These are phyloP conservation scores for Phymastichus coffea DNA, from an alignment of 1,140 invertebrate genomes.

Conservation along the genomic window DNA sequence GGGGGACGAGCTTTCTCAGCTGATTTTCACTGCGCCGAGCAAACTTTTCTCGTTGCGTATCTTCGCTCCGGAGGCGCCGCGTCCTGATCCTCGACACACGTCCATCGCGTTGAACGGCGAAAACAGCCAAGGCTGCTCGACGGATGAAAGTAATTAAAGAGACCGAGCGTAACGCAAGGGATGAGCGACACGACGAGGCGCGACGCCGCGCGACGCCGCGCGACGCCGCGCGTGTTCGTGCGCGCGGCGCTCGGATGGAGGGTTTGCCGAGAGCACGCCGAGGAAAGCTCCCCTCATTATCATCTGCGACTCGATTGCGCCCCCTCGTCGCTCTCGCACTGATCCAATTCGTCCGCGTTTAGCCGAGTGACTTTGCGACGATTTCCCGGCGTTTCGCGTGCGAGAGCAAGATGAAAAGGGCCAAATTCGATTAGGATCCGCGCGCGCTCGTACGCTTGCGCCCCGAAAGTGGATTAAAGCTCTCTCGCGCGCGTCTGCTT, in stretches of 20 bases:
- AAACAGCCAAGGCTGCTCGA: no score
- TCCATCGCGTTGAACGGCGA: no score
- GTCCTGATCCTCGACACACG: no score
- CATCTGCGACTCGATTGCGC: constrained; percentile 3
- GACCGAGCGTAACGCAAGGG: no score
- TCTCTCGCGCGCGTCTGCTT: not conserved
- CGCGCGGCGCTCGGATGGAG: not conserved
- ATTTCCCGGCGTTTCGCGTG: constrained; percentile 5
- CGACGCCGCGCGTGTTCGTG: no score
- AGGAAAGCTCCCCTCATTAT: constrained; percentile 14
- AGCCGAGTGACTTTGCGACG: constrained; percentile 16
- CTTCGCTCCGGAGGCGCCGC: no score
- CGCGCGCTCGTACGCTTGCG: constrained; percentile 2
- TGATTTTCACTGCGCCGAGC: not conserved
- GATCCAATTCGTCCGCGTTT: constrained; percentile 19
- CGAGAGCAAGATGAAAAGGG: constrained; percentile 7
- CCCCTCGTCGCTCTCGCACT: not conserved
- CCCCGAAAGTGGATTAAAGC: constrained; percentile 20
- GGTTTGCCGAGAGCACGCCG: not conserved
- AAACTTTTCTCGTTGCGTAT: no score
- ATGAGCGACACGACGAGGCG: not conserved
- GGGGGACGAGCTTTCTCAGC: not conserved
- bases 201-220: no score
- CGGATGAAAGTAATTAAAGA: not conserved
- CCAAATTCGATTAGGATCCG: constrained; percentile 22